Evolutionary conservation across 2,113 vertebrate species (phyloP), one percentile per base, ranked within the genome.

Genomic region (Bufo gargarizans): DNA sequence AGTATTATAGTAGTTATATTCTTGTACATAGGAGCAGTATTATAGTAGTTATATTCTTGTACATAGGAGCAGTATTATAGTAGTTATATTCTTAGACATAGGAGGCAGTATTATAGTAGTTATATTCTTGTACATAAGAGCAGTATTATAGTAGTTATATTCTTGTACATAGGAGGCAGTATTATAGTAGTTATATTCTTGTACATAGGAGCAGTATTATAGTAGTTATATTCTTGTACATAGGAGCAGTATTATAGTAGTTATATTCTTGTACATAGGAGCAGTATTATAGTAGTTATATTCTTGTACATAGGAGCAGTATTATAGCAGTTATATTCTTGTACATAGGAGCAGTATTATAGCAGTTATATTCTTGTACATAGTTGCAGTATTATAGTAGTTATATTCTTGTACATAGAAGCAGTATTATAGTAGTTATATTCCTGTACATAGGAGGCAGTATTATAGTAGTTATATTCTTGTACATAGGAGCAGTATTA

Each of bases 171-270:
- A 67, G 65, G 65, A 11, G 65, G 56, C 65, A 22, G 65, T 67
- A 67, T 67, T 67, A 67, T 67, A 67, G 65, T 67, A 67, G 65
- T 67, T 67, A 67, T 67, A 67, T 67, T 65, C 63, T 65, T 65
- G 63, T 65, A 65, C 4, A 65, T 65, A 65, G 63, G 63, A 65
- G 63, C 63, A 65, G 19, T 65, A 65, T 65, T 65, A 65, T 65
- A 65, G 63, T 65, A 65, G 63, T 65, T 65, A 65, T 65, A 65
- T 65, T 65, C 63, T 9, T 65, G 63, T n/a, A 65, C 17, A 65
- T 65, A 65, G 63, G 20, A n/a, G 63, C 20, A 65, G 63, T 65
- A 65, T 65, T 65, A 65, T 65, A 65, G 63, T 65, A 65, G 63
- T 65, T 65, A 65, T 65, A 65, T 65, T 65, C 63, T 2, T 65